Conservation (phyloP, 2,888 invertebrate species). For the Priocnemis perturbator region DNA sequence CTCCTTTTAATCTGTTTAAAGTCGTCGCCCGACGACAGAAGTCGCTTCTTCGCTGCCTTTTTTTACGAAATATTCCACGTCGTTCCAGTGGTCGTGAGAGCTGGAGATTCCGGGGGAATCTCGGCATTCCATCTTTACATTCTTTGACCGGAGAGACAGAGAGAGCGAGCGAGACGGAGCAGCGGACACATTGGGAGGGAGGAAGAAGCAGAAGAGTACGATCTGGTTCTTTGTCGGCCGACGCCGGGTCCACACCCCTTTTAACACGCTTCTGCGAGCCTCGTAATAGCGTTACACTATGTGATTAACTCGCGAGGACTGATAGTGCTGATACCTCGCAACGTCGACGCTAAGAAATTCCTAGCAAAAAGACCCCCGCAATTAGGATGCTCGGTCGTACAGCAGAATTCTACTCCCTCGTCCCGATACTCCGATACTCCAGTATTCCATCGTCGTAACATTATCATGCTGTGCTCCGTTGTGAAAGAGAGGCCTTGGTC, state of each 20-base stretch:
- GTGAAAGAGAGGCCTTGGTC: no score
- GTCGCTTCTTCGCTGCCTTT: slow-evolving; percentile 1
- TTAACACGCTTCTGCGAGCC: slow-evolving; percentile 1
- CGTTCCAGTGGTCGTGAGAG: slow-evolving; percentile 2
- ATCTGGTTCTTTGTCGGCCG: background rate
- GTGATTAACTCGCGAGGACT: background rate
- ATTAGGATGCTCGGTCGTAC: no score
- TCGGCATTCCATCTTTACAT: slow-evolving; percentile 5
- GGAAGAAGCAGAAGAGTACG: background rate
- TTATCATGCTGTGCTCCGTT: no score
- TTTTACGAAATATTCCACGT: background rate
- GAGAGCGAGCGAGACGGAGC: background rate
- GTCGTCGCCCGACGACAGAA: slow-evolving; percentile 1
- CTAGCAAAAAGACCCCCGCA: no score
- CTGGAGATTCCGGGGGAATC: background rate
- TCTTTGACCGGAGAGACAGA: background rate
- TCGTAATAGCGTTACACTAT: background rate
- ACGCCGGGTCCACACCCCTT: background rate
- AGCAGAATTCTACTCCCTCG: no score
- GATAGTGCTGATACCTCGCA: background rate
- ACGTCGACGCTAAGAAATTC: no score
- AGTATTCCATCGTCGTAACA: no score
- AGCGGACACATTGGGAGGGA: no score
- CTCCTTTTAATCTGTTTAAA: background rate
- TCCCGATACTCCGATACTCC: no score